A percentile compares a stretch with the other conserved stretches of the same genome.
Evolutionary conservation across 1,140 invertebrate species (phyloP).

Genomic region (Pachypsylla venusta): DNA sequence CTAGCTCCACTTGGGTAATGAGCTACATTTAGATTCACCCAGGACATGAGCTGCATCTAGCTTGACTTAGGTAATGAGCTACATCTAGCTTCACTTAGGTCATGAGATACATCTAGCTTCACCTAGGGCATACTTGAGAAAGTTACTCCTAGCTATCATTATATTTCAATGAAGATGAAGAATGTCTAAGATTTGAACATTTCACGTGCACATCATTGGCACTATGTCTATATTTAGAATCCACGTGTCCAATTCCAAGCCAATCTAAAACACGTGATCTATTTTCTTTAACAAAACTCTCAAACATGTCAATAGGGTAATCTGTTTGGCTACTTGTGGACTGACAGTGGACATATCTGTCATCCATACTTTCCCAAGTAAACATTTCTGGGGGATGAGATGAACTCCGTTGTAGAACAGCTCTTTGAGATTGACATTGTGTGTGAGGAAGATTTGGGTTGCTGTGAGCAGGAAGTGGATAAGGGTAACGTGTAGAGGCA

Average conservation of each 20-base stretch:
- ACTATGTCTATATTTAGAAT: constrained; percentile 27
- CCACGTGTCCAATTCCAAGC: constrained; percentile 31
- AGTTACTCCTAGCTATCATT: neutral
- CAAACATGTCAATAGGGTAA: constrained; percentile 30
- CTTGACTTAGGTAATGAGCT: too few species aligned
- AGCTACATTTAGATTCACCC: too few species aligned
- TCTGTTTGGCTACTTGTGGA: constrained; percentile 33
- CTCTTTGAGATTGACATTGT: constrained; percentile 25
- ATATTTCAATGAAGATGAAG: neutral
- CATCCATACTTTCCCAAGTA: constrained; percentile 40
- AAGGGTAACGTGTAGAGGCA: constrained; percentile 25
- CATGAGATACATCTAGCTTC: too few species aligned
- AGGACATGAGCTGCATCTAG: too few species aligned
- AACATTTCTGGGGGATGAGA: constrained; percentile 69
- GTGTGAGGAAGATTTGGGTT: constrained; percentile 43
- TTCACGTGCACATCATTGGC: neutral
- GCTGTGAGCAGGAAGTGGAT: constrained; percentile 45
- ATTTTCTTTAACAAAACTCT: constrained; percentile 34
- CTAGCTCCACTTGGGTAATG: too few species aligned
- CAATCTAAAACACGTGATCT: constrained; percentile 33
- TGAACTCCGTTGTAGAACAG: constrained; percentile 48
- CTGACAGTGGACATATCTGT: neutral
- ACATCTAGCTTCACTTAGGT: too few species aligned
- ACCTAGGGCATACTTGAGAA: too few species aligned
- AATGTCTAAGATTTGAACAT: neutral